These are phyloP conservation scores for Cheilosia soror DNA, from an alignment of 2,888 invertebrate genomes.

Conservation along the genomic window DNA sequence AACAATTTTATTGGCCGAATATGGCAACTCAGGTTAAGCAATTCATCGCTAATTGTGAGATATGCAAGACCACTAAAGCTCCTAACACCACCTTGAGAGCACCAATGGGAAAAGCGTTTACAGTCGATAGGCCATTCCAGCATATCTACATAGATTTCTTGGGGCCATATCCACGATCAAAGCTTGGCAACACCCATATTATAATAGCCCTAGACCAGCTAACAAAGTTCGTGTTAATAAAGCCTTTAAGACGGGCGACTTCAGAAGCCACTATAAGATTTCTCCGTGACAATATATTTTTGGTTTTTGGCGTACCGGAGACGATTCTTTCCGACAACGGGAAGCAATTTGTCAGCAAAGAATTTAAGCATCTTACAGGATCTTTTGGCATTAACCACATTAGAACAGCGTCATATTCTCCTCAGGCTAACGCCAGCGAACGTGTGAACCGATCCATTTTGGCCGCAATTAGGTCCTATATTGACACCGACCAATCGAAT, in stretches of 20 bases:
- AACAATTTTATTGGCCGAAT: conserved; percentile 12
- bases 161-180: not conserved
- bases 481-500: not conserved
- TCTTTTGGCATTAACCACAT: not conserved
- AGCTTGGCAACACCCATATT: not conserved
- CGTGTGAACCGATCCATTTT: too few species aligned
- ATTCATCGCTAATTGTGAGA: not conserved
- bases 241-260: not conserved
- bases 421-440: too few species aligned
- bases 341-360: not conserved
- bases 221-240: not conserved
- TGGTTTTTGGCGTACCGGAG: not conserved
- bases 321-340: not conserved
- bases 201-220: not conserved
- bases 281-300: not conserved
- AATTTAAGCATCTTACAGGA: not conserved
- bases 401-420: too few species aligned
- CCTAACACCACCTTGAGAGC: not conserved
- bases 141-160: not conserved
- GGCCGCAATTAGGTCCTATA: too few species aligned
- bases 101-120: not conserved
- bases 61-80: not conserved
- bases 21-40: not conserved
- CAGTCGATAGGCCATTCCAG: not conserved
- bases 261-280: not conserved